Base-by-base conservation (phyloP, 2,888 invertebrate species). In the Aphrophora alni region DNA sequence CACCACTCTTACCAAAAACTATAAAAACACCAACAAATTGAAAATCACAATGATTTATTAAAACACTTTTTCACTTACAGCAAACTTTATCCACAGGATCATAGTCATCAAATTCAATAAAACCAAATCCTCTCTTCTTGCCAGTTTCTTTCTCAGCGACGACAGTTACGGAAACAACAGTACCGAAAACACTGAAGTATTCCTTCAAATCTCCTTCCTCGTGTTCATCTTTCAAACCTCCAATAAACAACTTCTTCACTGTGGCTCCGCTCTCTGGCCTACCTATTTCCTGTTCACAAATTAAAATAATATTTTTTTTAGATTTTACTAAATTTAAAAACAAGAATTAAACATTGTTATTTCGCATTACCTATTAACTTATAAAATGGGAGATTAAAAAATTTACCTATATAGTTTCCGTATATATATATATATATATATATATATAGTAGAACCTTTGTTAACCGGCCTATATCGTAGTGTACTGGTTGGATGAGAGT, bases 51-150 rank as follows among this genome's bases (percentile, higher is more conserved):
- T 14, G 59, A 74, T 25, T 77, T 72, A n/a, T n/a, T n/a, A n/a
- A 33, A 33, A 33, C 8, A 33, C 33, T 3, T 33, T 33, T 33
- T 8, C 33, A 93, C 96, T 94, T 91, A 97, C 97, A 92, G 86
- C 97, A 96, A 88, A 97, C 94, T 90, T 97, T 98, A 88, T 98
- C 98, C 80, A 98, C 98, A 3, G 97, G 95, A 89, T 99, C 98
- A 88, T 98, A 98, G 88, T 99, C 98, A 87, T 97, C 97, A 89
- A 97, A 99, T 88, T 98, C 97, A 51, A 99, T 94, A 88, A 98
- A 99, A 69, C 96, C 98, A 88, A 98, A 99, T 8, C 98, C 98
- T 85, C 98, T 92, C 87, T 96, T 97, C 88, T 98, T 98, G 76
- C 97, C 97, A 2, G 96, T 95, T 78, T 95, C 96, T 85, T 98